Evolutionary conservation across 2,113 vertebrate genomes (phyloP), one percentile per base, ranked within the genome.

Genomic region (Mola mola): DNA sequence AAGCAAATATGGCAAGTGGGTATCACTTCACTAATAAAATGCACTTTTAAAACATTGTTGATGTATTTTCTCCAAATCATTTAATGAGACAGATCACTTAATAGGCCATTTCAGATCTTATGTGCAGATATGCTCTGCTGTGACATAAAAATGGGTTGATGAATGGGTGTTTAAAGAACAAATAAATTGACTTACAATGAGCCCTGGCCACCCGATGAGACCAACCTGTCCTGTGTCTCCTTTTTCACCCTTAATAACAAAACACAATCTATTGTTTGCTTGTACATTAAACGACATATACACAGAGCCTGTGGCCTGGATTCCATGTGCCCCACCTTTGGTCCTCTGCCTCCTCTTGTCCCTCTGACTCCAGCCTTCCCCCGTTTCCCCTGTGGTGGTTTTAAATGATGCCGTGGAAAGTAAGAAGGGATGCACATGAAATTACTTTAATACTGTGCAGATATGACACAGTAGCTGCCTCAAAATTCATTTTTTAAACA

Each of bases 351-450:
- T 3, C 94, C 95, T 29, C 94, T 86, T 0, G 59, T 75, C 2
- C 91, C 91, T 60, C 92, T 86, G 44, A 73, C 67, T 37, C 94
- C 95, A 2, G 84, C 87, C 70, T 91, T 96, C 19, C 94, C 95
- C 52, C 92, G 79, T 83, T 92, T 95, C 21, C 95, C 94, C 95
- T 96, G 83, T 16, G 29, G 48, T 34, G n/a, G n/a, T 34, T 40
- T 40, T 40, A 40, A 19, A 40, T 5, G 15, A 40, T 16, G 16
- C 33, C 11, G 11, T 8, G 15, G 33, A 15, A 34, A 34, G 15
- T 6, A 4, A 43, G 4, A 37, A 31, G 56, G 13, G 6, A 31
- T 8, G 52, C 22, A 36, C 5, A 36, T 0, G 0, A 22, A 53
- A 7, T 29, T 5, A 29, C 28, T 29, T 29, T 9, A 29, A 29